Percentiles rank a stretch among this genome's conserved stretches.
phyloP scores from a whole-genome alignment of 2,113 vertebrate genomes.

The Rattus rattus region DNA sequence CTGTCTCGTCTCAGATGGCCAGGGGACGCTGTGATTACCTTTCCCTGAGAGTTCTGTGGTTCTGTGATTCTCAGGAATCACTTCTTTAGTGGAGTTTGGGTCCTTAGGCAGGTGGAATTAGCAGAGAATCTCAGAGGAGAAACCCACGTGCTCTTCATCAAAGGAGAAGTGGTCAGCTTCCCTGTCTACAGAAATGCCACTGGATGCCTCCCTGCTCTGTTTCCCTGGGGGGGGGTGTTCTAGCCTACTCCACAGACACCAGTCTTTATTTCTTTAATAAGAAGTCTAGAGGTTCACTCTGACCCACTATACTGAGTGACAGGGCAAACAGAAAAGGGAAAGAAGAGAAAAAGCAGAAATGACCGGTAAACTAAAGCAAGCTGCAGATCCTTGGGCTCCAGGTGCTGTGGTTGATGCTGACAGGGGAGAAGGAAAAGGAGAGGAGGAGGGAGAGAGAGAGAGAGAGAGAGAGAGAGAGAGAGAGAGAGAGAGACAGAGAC shows the following conservation, averaged over 20 bases:
- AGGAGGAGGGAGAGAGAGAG: too few relatives aligned
- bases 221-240: constrained; percentile 12
- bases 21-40: not conserved
- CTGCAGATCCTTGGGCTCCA: not conserved
- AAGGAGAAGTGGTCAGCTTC: constrained; percentile 22
- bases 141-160: not conserved
- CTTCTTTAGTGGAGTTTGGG: not conserved
- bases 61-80: constrained; percentile 26
- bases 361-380: not conserved
- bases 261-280: constrained; percentile 58
- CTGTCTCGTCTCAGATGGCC: not conserved
- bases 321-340: constrained; percentile 28
- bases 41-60: not conserved
- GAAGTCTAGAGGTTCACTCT: not conserved
- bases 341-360: not conserved
- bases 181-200: constrained; percentile 60
- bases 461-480: too few relatives aligned
- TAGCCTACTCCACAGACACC: not conserved
- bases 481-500: too few relatives aligned
- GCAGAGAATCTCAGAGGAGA: constrained; percentile 33
- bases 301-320: not conserved
- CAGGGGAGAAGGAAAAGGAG: rapidly evolving
- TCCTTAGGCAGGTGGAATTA: constrained; percentile 9
- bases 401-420: not conserved
- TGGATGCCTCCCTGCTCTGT: constrained; percentile 32